These are phyloP conservation scores for Cancer borealis DNA, from an alignment of 2,888 invertebrate species.

Conservation along the genomic window DNA sequence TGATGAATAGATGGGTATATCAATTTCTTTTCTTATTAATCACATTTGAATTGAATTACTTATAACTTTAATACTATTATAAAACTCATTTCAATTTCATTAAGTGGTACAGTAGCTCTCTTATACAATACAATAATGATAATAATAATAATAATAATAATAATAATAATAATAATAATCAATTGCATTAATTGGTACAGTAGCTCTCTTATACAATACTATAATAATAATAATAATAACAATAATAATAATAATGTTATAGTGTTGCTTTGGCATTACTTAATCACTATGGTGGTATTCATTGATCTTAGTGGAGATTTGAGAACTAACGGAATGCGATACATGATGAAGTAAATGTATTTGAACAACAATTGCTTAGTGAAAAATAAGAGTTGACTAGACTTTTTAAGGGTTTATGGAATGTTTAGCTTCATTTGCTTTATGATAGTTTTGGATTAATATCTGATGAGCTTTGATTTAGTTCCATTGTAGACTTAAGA, in stretches of 20 bases:
- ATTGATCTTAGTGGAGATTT: not conserved
- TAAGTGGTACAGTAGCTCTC: not conserved
- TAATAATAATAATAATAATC: no score
- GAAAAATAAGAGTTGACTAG: not conserved
- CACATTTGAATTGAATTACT: not conserved
- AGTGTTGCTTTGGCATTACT: not conserved
- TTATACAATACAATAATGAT: not conserved
- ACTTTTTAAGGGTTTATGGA: slow-evolving; percentile 11
- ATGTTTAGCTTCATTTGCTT: slow-evolving; percentile 17
- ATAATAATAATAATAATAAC: no score
- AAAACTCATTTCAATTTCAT: not conserved
- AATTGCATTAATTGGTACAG: no score
- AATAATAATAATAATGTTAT: not conserved
- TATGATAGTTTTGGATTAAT: not conserved
- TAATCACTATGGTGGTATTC: not conserved
- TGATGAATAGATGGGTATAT: not conserved
- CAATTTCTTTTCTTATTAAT: not conserved
- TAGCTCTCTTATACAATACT: no score
- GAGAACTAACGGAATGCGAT: not conserved
- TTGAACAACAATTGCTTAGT: not conserved
- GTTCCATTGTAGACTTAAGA: not conserved
- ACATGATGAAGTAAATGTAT: not conserved
- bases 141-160: not conserved
- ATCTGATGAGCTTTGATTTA: not conserved
- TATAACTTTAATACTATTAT: not conserved